Conservation (phyloP, 2,113 vertebrate genomes). For the Pterophyllum scalare region DNA sequence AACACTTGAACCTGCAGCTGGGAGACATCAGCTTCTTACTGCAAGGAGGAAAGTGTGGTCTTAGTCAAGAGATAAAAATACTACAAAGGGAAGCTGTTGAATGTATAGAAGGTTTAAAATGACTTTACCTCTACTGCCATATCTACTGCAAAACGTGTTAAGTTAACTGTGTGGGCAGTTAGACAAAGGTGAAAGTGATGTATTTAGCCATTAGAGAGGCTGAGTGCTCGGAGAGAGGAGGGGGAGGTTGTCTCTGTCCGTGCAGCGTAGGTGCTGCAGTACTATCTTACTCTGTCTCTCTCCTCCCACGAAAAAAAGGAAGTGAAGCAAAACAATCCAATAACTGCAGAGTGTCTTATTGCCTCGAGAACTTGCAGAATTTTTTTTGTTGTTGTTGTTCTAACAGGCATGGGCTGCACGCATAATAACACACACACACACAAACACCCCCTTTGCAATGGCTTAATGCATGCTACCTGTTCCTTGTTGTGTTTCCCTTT, state of each 20-base stretch:
- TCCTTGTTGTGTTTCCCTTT: slow-evolving; percentile 1
- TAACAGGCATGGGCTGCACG: slow-evolving; percentile 9
- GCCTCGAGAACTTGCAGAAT: slow-evolving; percentile 36
- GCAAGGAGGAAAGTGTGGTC: neutral
- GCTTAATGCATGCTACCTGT: slow-evolving; percentile 9
- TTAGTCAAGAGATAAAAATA: slow-evolving; percentile 3
- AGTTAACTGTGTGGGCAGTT: slow-evolving; percentile 51
- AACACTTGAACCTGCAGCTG: slow-evolving; percentile 46
- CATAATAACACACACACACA: neutral
- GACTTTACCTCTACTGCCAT: neutral
- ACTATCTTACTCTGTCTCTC: slow-evolving; percentile 34
- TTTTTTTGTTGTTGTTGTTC: neutral
- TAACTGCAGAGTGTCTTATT: slow-evolving; percentile 51
- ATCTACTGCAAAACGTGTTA: slow-evolving; percentile 29
- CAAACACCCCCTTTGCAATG: neutral
- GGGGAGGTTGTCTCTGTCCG: slow-evolving; percentile 43
- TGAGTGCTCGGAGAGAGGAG: slow-evolving; percentile 44
- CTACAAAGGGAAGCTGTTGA: slow-evolving; percentile 6
- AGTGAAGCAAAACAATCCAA: slow-evolving; percentile 66
- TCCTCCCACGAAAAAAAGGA: slow-evolving; percentile 47
- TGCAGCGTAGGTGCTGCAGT: slow-evolving; percentile 42
- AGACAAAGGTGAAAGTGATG: slow-evolving; percentile 59
- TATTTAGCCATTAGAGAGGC: slow-evolving; percentile 57
- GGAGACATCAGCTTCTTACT: slow-evolving; percentile 36
- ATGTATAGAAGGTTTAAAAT: slow-evolving; percentile 4